These are phyloP conservation scores for Oscheius sp. DNA, from an alignment of 2,888 invertebrate genomes.

Conservation along the genomic window DNA sequence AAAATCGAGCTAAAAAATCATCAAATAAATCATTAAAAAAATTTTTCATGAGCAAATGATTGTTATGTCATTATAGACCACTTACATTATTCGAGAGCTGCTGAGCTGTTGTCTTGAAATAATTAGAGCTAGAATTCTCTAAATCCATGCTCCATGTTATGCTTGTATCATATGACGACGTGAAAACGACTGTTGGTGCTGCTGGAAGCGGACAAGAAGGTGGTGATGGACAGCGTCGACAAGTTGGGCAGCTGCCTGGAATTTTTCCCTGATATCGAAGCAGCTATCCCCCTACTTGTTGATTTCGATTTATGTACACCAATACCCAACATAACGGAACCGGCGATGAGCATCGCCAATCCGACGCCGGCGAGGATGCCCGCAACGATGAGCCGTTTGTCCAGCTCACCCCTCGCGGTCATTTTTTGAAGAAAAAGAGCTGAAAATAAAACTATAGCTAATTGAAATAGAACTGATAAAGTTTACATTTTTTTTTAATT, in stretches of 20 bases:
- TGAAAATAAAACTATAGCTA: no score
- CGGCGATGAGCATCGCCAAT: slow-evolving; percentile 23
- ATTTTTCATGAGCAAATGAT: no score
- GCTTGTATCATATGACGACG: background rate
- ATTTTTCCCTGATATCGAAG: no score
- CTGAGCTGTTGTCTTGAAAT: background rate
- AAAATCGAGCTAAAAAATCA: no score
- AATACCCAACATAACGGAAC: slow-evolving; percentile 13
- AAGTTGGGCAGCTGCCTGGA: slow-evolving; percentile 13
- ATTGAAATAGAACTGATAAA: no score
- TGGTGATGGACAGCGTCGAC: background rate
- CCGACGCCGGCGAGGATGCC: slow-evolving; percentile 5
- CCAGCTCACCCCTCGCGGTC: slow-evolving; percentile 9
- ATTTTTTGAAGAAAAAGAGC: background rate
- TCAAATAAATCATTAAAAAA: no score
- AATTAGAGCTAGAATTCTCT: background rate
- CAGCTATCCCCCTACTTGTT: background rate
- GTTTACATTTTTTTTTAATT: no score
- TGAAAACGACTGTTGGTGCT: slow-evolving; percentile 10
- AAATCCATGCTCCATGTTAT: background rate
- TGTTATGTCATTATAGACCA: no score
- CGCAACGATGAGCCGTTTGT: slow-evolving; percentile 21
- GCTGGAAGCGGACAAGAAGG: background rate
- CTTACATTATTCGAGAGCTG: background rate
- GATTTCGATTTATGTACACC: slow-evolving; percentile 10